Percentiles rank a stretch among this genome's conserved stretches.
phyloP scores from a whole-genome alignment of 2,797 vertebrate genomes.

The Cottoperca gobio region DNA sequence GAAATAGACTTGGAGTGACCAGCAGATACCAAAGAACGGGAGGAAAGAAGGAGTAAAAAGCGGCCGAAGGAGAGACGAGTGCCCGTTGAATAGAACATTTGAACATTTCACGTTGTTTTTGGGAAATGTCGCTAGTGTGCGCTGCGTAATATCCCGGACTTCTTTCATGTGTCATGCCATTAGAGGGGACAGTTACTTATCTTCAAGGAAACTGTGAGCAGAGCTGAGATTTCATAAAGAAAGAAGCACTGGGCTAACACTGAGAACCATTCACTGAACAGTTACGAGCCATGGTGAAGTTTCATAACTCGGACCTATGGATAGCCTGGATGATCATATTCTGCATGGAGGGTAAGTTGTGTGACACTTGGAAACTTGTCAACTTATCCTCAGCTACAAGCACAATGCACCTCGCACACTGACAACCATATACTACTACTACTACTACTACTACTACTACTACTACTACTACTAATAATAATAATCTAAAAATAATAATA shows the following conservation, averaged over 20 bases:
- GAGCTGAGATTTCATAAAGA: constrained; percentile 33
- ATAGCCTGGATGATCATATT: constrained; percentile 86
- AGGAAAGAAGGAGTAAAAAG: constrained; percentile 26
- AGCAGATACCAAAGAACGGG: constrained; percentile 36
- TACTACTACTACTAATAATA: background rate
- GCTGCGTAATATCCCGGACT: constrained; percentile 48
- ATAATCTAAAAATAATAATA: too few species aligned
- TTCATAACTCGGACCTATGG: constrained; percentile 87
- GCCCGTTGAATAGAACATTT: constrained; percentile 13
- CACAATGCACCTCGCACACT: background rate
- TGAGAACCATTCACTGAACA: constrained; percentile 38
- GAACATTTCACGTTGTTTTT: constrained; percentile 14
- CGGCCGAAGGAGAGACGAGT: constrained; percentile 8
- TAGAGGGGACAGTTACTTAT: constrained; percentile 58
- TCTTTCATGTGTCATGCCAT: constrained; percentile 40
- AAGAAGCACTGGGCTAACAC: constrained; percentile 21
- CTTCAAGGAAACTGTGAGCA: constrained; percentile 52
- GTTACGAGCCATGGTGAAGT: constrained; percentile 82
- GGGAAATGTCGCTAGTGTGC: constrained; percentile 20
- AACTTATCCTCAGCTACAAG: background rate
- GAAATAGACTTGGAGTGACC: constrained; percentile 43
- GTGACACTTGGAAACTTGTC: constrained; percentile 29
- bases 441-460: background rate
- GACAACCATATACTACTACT: background rate
- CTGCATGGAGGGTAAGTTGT: constrained; percentile 84